Evolutionary conservation across 2,888 invertebrate genomes (phyloP), one percentile per base, ranked within the genome.

Genomic region (Ichneumoninae sp.): DNA sequence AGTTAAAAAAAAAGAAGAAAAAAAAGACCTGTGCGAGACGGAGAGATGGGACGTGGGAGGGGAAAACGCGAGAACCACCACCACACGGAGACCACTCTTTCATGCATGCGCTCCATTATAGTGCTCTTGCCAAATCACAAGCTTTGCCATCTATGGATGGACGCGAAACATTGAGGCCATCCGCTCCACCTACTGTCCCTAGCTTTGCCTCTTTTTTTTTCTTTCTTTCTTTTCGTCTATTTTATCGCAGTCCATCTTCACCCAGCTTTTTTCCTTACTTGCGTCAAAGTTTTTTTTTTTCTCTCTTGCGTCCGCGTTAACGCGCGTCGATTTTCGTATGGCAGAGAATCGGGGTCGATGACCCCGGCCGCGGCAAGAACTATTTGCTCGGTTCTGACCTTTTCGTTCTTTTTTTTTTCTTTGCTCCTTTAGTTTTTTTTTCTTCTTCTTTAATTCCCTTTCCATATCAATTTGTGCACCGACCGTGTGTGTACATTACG

Each of bases 131-230:
- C 87, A 89, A 89, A 89, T 89, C 87, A 88, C 83, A 87, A 89
- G 83, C 77, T 84, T 81, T 57, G 71, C 82, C 81, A 69, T 81
- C 66, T 83, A 83, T 86, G 77, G 87, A 87, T 86, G 87, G 74
- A 85, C 86, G 85, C 84, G 87, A 88, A 88, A 88, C 86, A 90
- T 89, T 88, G 88, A 89, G 90, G 89, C 87, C 90, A 88, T 86
- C 83, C 78, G 84, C 87, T 87, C 87, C 88, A 85, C 88, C 87
- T 86, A 80, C 85, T 75, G 65, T 80, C 77, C 78, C 76, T 83
- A 69, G 81, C 73, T 83, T 81, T 78, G 52, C 69, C n/a, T 47
- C 57, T 44, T 60, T 75, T 73, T 36, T 30, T 79, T 79, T 47
- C 36, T 52, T 40, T 30, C 65, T 70, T 40, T 16, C 47, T 44